Evolutionary conservation across 2,888 invertebrate species (phyloP), one percentile per base, ranked within the genome.

Genomic region (Notodonta ziczac): DNA sequence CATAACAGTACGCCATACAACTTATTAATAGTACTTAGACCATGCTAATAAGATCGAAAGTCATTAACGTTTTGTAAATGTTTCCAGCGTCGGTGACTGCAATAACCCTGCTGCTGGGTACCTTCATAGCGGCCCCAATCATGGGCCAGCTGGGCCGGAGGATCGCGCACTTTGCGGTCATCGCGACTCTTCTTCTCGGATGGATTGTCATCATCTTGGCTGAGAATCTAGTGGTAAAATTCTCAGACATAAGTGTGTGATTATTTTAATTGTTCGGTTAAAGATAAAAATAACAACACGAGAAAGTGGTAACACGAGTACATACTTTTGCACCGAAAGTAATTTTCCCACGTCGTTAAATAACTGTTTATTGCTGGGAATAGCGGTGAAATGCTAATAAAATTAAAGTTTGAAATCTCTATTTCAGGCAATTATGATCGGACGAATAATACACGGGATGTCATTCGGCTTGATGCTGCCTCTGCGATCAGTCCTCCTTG

Each of bases 141-240:
- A 94, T 94, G 89, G 94, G 94, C 55, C 84, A 82, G 60, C 77
- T 90, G 40, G 95, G 95, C 0, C 84, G 95, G 53, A 93, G 87
- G 74, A 77, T 80, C 5, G 88, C 94, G 0, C 90, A 94, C 69
- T 80, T 93, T 56, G 71, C 93, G n/a, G 84, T 91, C 39, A 90
- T 90, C 53, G 72, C 93, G 6, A 89, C 94, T 3, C 88, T 87
- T 0, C 70, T 94, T 2, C 55, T 91, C 0, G 94, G 95, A 0
- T 95, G 95, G 95, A 57, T 86, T 0, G 69, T 87, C 8, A 86
- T 95, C 39, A 83, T 89, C 7, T 72, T 91, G 16, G 89, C 95
- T 0, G 78, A 66, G 3, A 85, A 80, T 61, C 63, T 89, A 5
- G 69, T 72, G 75, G 81, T 80, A 57, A 61, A 14, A 4, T 4